A percentile compares a stretch with the other conserved stretches of the same genome.
Evolutionary conservation across 2,797 vertebrate genomes (phyloP).

Genomic region (Synaphobranchus kaupii): DNA sequence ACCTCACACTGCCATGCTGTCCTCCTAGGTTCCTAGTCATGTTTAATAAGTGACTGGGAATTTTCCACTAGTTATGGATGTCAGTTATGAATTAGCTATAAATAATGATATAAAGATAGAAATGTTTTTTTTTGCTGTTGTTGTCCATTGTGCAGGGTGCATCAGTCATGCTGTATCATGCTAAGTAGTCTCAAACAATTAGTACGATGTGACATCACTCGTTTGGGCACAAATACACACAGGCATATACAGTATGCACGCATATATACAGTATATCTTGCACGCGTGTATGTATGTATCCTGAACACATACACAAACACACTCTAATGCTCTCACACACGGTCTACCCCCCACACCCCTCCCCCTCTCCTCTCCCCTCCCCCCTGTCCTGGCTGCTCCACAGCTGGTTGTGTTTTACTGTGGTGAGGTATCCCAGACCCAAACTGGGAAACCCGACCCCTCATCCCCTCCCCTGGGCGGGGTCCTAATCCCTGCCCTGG

Average conservation of each 20-base stretch:
- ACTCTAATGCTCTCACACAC: background rate
- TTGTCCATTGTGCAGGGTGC: background rate
- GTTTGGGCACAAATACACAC: background rate
- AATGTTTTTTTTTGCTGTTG: background rate
- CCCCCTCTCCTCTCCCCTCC: background rate
- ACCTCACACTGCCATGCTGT: background rate
- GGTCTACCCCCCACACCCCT: background rate
- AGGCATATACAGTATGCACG: no score
- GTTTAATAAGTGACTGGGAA: background rate
- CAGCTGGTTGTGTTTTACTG: slow-evolving; percentile 66
- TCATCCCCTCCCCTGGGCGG: slow-evolving; percentile 42
- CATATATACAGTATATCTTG: background rate
- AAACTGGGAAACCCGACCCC: slow-evolving; percentile 57
- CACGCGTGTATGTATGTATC: background rate
- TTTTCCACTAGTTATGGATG: background rate
- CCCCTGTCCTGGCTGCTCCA: slow-evolving; percentile 45
- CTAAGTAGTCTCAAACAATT: background rate
- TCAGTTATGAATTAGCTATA: background rate
- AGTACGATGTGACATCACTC: background rate
- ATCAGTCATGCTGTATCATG: no score
- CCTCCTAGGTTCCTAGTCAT: background rate
- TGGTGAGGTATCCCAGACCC: slow-evolving; percentile 56
- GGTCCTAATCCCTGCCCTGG: slow-evolving; percentile 42
- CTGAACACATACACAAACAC: background rate
- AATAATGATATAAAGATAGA: no score